Conservation (phyloP, 2,797 vertebrate species). For the Platalea minor region DNA sequence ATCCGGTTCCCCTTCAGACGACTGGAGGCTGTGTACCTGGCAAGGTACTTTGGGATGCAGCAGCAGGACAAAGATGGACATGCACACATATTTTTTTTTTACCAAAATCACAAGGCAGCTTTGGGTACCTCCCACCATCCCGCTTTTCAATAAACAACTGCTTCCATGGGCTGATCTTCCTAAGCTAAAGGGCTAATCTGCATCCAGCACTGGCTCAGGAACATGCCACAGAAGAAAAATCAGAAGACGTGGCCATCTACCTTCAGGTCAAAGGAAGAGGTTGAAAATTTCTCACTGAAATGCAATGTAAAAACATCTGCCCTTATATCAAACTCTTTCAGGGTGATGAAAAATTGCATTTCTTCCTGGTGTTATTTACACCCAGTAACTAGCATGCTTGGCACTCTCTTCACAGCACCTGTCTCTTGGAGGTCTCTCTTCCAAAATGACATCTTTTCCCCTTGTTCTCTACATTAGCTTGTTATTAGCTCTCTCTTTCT, state of each 20-base stretch:
- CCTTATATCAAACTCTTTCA: neutral
- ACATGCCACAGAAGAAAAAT: neutral
- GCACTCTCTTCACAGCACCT: neutral
- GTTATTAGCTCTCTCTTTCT: neutral
- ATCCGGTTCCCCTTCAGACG: neutral
- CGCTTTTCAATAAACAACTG: neutral
- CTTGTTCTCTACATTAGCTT: neutral
- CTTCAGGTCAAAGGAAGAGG: neutral
- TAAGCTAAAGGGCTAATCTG: neutral
- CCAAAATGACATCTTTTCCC: neutral
- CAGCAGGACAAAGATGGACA: neutral
- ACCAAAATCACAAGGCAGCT: neutral
- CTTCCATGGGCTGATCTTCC: neutral
- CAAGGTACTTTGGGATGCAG: neutral
- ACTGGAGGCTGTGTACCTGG: neutral
- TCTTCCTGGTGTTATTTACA: neutral
- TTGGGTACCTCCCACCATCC: neutral
- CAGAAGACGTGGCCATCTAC: neutral
- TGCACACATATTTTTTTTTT: fast-evolving
- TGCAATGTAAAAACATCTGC: neutral
- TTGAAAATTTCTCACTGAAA: neutral
- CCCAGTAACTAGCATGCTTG: neutral
- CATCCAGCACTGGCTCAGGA: neutral
- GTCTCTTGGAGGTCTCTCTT: neutral
- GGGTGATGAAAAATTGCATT: neutral